Conservation (phyloP, 2,888 invertebrate genomes). For the Drosophila merina region DNA sequence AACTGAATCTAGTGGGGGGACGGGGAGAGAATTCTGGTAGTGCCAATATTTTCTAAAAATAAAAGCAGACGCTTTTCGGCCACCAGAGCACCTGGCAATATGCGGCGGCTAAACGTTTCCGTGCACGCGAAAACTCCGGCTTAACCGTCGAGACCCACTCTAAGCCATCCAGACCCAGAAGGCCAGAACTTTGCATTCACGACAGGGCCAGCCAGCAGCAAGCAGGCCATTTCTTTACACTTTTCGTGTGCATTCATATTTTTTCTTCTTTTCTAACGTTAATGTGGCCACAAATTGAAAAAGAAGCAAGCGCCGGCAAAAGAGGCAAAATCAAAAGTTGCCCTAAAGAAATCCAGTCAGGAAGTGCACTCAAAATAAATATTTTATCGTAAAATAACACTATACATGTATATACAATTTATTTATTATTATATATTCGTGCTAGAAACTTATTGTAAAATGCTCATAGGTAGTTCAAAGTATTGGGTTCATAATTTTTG, state of each 20-base stretch:
- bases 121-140: conserved; percentile 68
- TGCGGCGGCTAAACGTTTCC: conserved; percentile 76
- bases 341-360: conserved; percentile 13
- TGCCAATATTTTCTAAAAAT: conserved; percentile 77
- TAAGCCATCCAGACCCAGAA: conserved; percentile 11
- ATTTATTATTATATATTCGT: too few relatives aligned
- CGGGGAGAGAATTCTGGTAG: conserved; percentile 30
- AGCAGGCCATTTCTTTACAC: conserved; percentile 67
- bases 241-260: conserved; percentile 75
- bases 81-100: conserved; percentile 57
- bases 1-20: conserved; percentile 43
- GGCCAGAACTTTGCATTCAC: conserved; percentile 33
- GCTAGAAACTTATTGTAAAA: too few relatives aligned
- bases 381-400: too few relatives aligned
- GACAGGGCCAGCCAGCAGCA: conserved; percentile 10
- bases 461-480: too few relatives aligned
- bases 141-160: conserved; percentile 17
- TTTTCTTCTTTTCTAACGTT: conserved; percentile 65
- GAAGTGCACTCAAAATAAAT: conserved; percentile 3
- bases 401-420: too few relatives aligned
- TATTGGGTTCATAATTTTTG: background rate
- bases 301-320: conserved; percentile 42
- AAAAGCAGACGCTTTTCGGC: conserved; percentile 66
- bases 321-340: conserved; percentile 54
- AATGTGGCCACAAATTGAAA: conserved; percentile 79